Conservation (phyloP, 2,888 invertebrate species). For the Microctonus brassicae region DNA sequence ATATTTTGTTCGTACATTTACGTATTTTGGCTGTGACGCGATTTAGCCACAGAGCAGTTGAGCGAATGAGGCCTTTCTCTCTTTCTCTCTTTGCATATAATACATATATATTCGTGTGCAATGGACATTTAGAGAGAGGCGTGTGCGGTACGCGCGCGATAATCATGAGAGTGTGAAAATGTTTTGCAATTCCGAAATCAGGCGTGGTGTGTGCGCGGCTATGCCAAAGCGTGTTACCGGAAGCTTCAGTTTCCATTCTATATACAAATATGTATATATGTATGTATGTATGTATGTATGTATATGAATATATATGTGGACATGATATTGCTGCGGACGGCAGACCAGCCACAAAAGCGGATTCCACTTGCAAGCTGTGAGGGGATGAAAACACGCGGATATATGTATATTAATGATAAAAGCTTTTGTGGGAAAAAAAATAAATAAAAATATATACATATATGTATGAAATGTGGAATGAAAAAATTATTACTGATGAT, state of each 20-base stretch:
- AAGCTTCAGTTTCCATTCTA: slow-evolving; percentile 35
- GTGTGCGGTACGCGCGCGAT: slow-evolving; percentile 42
- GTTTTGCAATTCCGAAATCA: slow-evolving; percentile 67
- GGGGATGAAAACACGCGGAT: slow-evolving; percentile 32
- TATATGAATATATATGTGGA: not conserved
- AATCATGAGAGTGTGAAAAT: slow-evolving; percentile 68
- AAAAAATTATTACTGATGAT: no score
- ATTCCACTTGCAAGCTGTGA: slow-evolving; percentile 51
- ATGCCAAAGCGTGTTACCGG: slow-evolving; percentile 59
- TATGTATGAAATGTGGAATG: no score
- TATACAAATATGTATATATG: not conserved
- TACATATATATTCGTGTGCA: slow-evolving; percentile 6
- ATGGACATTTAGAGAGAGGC: slow-evolving; percentile 40
- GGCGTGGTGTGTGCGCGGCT: slow-evolving; percentile 50
- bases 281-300: not conserved
- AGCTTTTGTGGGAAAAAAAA: slow-evolving; percentile 15
- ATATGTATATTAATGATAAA: slow-evolving; percentile 41
- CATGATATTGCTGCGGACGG: slow-evolving; percentile 45
- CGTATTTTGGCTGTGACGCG: slow-evolving; percentile 36
- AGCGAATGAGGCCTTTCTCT: slow-evolving; percentile 14
- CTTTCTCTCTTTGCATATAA: slow-evolving; percentile 2
- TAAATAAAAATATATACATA: slow-evolving; percentile 6
- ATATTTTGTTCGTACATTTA: not conserved
- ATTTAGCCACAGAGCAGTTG: slow-evolving; percentile 35
- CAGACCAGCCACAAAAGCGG: slow-evolving; percentile 62